A percentile compares a stretch with the other conserved stretches of the same genome.
Conservation (phyloP, 2,888 invertebrate species). For the Glaucopsyche alexis region DNA sequence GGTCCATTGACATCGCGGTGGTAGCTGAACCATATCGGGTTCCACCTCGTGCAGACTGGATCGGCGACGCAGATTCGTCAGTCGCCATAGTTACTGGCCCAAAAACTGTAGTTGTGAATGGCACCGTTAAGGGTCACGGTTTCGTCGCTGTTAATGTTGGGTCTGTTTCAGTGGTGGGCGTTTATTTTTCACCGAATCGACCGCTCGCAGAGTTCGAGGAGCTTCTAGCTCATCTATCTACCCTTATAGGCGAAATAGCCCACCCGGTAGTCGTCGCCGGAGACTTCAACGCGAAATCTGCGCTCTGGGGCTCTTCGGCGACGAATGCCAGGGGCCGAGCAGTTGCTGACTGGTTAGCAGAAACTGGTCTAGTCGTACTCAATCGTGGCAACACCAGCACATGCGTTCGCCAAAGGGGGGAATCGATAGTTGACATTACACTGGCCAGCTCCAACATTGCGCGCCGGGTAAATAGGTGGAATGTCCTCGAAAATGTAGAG, state of each 20-base stretch:
- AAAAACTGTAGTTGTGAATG: not conserved
- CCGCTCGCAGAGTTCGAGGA: conserved; percentile 27
- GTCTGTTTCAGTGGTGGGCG: conserved; percentile 32
- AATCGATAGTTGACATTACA: conserved; percentile 38
- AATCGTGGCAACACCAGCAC: conserved; percentile 38
- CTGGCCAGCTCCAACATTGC: conserved; percentile 33
- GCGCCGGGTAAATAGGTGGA: conserved; percentile 32
- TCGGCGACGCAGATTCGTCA: not conserved
- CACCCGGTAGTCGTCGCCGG: not conserved
- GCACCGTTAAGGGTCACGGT: conserved; percentile 30
- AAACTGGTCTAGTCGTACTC: conserved; percentile 30
- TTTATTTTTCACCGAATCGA: conserved; percentile 41
- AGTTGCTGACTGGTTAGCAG: conserved; percentile 35
- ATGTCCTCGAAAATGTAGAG: conserved; percentile 33
- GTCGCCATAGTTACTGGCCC: not conserved
- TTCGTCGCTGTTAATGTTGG: conserved; percentile 32
- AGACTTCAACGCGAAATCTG: conserved; percentile 33
- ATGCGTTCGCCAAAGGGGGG: conserved; percentile 39
- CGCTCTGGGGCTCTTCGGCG: conserved; percentile 36
- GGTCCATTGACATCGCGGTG: not conserved
- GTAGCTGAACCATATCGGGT: conserved; percentile 18
- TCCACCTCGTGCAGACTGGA: not conserved
- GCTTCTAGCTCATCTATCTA: not conserved
- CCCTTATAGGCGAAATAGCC: too few species aligned
- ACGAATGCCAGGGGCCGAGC: conserved; percentile 35